Evolutionary conservation across 2,888 invertebrate species (phyloP), one percentile per base, ranked within the genome.

Genomic region (Stenurella melanura): DNA sequence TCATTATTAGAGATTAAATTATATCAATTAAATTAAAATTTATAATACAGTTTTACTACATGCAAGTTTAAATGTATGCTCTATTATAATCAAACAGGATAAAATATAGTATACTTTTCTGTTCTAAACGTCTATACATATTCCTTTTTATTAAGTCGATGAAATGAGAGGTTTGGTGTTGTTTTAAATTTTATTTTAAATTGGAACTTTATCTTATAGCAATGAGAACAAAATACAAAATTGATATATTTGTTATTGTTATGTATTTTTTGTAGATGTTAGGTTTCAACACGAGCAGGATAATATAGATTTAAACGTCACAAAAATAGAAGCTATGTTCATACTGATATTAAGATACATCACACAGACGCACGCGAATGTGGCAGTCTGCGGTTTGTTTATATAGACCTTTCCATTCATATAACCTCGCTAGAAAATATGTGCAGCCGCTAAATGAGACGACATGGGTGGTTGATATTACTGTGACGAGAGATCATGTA

Each of bases 141-240:
- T 50, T 72, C 61, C 18, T 63, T 60, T 72, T 72, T 72, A 72
- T 63, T 63, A 50, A 72, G 10, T 54, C 26, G 63, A 63, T 72
- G 72, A 72, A 72, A 72, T 63, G 61, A 63, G 26, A 11, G n/a
- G 54, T 54, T 60, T 63, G 50, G 30, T 61, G 72, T 63, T 63
- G n/a, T 21, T 38, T 63, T 61, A 63, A 63, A 72, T 70, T 38
- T 70, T 60, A 70, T 70, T 70, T 38, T 60, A 70, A 60, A 42
- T 64, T 38, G 17, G 15, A 64, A 64, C 26, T 18, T 64, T 64
- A 64, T 12, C 11, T 17, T 34, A 26, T 63, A 38, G 18, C 30
- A 63, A 30, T 10, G 18, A 17, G 56, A 4, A 56, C 18, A 18
- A 18, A 1, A 21, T 21, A 58, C 21, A 58, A 58, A 19, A 58